Base-by-base conservation (phyloP, 2,888 invertebrate species). In the Zaprionus bogoriensis region DNA sequence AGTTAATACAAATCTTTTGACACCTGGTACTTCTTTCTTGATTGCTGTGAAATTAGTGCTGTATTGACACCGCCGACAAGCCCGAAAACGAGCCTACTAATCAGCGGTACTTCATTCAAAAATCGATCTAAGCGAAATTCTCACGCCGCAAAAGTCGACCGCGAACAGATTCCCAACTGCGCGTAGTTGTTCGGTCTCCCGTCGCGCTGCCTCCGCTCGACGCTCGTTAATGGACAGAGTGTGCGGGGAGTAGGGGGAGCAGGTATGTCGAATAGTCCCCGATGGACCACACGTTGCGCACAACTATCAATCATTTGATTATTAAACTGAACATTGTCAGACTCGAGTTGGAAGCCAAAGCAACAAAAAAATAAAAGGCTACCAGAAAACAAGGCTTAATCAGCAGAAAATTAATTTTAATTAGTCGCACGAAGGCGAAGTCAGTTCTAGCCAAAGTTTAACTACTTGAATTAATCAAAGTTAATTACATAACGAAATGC, bases 61-160 rank as follows among this genome's bases (percentile, higher is more conserved):
- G 19, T 53, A 54, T 59, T 64, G 46, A 71, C 59, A 67, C 36
- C 10, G 4, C 22, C 12, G 28, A 48, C 27, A 30, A 9, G 22
- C 6, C 23, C 36, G 12, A 17, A 42, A 51, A 54, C 45, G 45
- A 38, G 36, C 19, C 53, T 46, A 54, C 59, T 58, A 84, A 80
- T 81, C 77, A 77, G 41, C 81, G 45, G n/a, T 45, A 57, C 55
- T 77, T 77, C 53, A 80, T 72, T 65, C 48, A 73, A 58, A 44
- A 60, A 62, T 3, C 36, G 12, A 39, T 74, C 32, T 14, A 4
- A 42, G 62, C 55, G 10, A 46, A 66, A 61, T 62, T 71, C 70
- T 74, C 70, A 71, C 70, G 70, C 46, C 57, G 23, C 27, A 7
- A 17, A 3, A 2, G 17, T 51, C 27, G 25, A 25, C 32, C 20